phyloP scores from a whole-genome alignment of 2,888 invertebrate species.

The Mythimna vitellina region DNA sequence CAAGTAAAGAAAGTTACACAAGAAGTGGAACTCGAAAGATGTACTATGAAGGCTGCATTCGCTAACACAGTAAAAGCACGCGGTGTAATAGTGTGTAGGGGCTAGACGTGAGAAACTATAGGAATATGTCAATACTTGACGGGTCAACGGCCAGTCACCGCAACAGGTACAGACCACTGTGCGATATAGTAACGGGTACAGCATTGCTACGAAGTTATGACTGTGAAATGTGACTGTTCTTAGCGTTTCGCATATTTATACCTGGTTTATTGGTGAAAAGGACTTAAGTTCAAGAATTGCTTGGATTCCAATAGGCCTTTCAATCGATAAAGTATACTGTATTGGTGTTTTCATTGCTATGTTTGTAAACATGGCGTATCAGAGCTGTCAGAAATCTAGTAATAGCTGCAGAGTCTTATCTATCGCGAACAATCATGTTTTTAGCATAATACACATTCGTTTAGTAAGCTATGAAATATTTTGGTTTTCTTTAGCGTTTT shows the following conservation, averaged over 20 bases:
- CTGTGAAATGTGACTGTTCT: conserved; percentile 64
- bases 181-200: conserved; percentile 82
- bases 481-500: neutral
- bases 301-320: neutral
- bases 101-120: conserved; percentile 89
- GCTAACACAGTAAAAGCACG: conserved; percentile 77
- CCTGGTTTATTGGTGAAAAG: conserved; percentile 46
- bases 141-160: conserved; percentile 88
- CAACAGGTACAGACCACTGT: conserved; percentile 83
- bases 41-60: conserved; percentile 64
- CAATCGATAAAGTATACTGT: neutral
- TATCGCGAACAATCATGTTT: neutral
- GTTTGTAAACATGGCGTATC: conserved; percentile 6
- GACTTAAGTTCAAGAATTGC: conserved; percentile 25
- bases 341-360: conserved; percentile 15
- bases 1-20: conserved; percentile 44
- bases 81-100: conserved; percentile 75
- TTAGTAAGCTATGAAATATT: neutral
- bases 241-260: conserved; percentile 53
- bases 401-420: neutral
- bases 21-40: conserved; percentile 50
- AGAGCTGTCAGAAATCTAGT: conserved; percentile 1
- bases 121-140: conserved; percentile 90
- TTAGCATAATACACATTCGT: neutral
- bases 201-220: conserved; percentile 65